These are phyloP conservation scores for Aquatica leii DNA, from an alignment of 2,888 invertebrate species.

Conservation along the genomic window DNA sequence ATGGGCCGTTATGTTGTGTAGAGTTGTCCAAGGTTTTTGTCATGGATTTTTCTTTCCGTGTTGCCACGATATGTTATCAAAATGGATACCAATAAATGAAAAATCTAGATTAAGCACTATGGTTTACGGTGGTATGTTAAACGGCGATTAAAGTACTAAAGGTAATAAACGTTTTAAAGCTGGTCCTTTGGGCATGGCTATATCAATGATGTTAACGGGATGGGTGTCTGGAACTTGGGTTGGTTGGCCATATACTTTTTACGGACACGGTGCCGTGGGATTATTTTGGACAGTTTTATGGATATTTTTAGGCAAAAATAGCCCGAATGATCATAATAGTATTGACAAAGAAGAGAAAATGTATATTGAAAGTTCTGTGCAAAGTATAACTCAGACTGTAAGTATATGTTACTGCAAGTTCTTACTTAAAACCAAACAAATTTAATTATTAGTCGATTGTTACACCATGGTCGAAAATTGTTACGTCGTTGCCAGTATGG, in stretches of 20 bases:
- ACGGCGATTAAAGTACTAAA: too few species aligned
- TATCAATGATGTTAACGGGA: slow-evolving; percentile 77
- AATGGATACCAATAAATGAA: slow-evolving; percentile 77
- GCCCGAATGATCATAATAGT: slow-evolving; percentile 67
- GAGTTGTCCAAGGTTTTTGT: slow-evolving; percentile 75
- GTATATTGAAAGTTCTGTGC: slow-evolving; percentile 73
- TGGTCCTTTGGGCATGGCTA: slow-evolving; percentile 72
- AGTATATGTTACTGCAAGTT: not conserved
- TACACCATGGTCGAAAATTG: slow-evolving; percentile 79
- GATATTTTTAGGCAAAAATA: slow-evolving; percentile 70
- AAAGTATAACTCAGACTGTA: slow-evolving; percentile 52
- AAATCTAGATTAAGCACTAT: slow-evolving; percentile 72
- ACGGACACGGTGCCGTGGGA: slow-evolving; percentile 72
- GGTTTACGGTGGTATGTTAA: slow-evolving; percentile 64
- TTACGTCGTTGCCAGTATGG: slow-evolving; percentile 79
- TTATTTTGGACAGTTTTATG: slow-evolving; percentile 69
- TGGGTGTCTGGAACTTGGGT: slow-evolving; percentile 70
- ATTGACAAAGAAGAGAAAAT: slow-evolving; percentile 71
- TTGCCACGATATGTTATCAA: slow-evolving; percentile 75
- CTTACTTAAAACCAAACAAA: not conserved
- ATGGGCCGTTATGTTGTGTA: slow-evolving; percentile 67
- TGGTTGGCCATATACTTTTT: slow-evolving; percentile 84
- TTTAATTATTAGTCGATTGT: slow-evolving; percentile 48
- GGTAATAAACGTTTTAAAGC: not conserved
- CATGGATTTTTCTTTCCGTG: slow-evolving; percentile 78